These are phyloP conservation scores for Dasyprocta punctata DNA, from an alignment of 2,113 vertebrate genomes.

Conservation along the genomic window DNA sequence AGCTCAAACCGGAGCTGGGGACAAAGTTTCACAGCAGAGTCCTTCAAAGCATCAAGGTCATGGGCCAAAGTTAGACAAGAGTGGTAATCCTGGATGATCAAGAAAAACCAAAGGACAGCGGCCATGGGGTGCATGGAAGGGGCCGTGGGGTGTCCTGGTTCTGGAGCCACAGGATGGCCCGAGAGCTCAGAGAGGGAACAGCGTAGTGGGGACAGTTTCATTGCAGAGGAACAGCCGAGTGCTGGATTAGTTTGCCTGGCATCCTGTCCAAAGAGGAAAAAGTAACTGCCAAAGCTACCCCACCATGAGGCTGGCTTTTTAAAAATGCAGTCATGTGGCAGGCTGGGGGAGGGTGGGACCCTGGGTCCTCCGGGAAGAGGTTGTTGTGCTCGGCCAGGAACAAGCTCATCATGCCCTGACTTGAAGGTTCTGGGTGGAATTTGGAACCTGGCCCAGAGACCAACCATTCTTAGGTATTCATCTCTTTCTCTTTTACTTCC, in stretches of 20 bases:
- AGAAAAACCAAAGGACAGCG: neutral
- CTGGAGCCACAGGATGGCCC: neutral
- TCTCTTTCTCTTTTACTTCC: neutral
- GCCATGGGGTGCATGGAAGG: neutral
- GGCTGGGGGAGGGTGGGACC: neutral
- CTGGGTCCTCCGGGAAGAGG: neutral
- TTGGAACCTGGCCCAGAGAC: neutral
- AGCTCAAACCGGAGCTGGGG: neutral
- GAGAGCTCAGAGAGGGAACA: neutral
- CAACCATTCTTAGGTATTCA: neutral
- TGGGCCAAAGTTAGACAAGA: neutral
- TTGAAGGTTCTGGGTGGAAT: neutral
- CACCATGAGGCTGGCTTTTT: neutral
- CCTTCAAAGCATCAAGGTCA: neutral
- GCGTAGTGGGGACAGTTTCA: neutral
- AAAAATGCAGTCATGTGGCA: neutral
- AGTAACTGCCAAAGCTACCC: slow-evolving; percentile 33
- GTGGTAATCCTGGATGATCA: neutral
- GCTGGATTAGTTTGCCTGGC: neutral
- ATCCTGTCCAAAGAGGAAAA: neutral
- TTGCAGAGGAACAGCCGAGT: neutral
- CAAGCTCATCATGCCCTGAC: neutral
- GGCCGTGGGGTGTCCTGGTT: too few relatives aligned
- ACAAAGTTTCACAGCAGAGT: neutral
- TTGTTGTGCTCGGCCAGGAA: neutral